Base-by-base conservation (phyloP, 2,888 invertebrate genomes). In the Acrobasis repandana region DNA sequence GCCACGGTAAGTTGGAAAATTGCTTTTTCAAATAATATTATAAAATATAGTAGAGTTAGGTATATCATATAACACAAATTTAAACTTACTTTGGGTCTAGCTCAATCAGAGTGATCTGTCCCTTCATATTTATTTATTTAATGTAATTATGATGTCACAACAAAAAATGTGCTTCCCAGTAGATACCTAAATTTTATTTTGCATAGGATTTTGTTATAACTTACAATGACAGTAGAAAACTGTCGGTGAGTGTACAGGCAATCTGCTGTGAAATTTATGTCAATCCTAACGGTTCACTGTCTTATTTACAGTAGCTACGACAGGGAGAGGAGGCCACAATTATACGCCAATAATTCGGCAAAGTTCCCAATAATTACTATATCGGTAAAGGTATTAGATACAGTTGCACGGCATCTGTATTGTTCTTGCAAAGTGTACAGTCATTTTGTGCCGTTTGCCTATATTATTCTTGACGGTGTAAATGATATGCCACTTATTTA, bases 341-440 rank as follows among this genome's bases (percentile, higher is more conserved):
- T 77, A 80, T 71, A 80, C 75, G 77, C 71, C 68, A 75, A 71
- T 79, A 75, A 79, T 74, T 69, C 67, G 73, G 71, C 65, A 74
- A 77, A 76, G 74, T 68, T 70, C 67, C 61, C 61, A 70, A 65
- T 82, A 80, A 80, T 82, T 82, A 80, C 68, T 70, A 70, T 82
- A 79, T 76, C 80, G 76, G 77, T 77, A 77, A 73, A 74, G 67
- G 64, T 72, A 70, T 70, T 76, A 68, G 66, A 66, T 66, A 65
- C 68, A 66, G 64, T 60, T 52, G 66, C 63, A 60, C 56, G 50
- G 62, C 11, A 43, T 56, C 50, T 10, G 43, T 58, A 62, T 64
- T 66, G 62, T 65, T 65, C 56, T 61, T 46, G 20, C 33, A 58
- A 58, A 61, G 33, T 60, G 58, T 51, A 34, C 6, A 56, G 62